These are phyloP conservation scores for Brachyopa scutellaris DNA, from an alignment of 2,888 invertebrate species.

Conservation along the genomic window DNA sequence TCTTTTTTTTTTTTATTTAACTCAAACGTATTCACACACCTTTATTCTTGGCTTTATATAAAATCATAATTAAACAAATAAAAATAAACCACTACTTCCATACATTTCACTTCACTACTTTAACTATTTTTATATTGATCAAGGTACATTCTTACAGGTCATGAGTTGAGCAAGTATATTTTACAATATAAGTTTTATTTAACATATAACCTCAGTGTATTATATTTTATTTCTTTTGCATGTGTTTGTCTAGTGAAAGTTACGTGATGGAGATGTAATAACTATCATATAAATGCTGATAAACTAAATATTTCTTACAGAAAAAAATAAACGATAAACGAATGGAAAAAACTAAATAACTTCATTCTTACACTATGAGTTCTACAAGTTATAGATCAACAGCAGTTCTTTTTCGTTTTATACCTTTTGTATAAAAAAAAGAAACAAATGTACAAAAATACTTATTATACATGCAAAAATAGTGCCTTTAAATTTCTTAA, in stretches of 20 bases:
- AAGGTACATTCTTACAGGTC: constrained; percentile 71
- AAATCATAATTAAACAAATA: constrained; percentile 15
- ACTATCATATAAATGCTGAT: constrained; percentile 21
- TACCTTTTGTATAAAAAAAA: constrained; percentile 38
- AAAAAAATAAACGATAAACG: constrained; percentile 12
- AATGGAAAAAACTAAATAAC: constrained; percentile 4
- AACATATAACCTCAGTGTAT: constrained; percentile 7
- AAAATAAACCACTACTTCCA: constrained; percentile 33
- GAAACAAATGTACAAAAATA: constrained; percentile 70
- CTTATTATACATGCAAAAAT: constrained; percentile 44
- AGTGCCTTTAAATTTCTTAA: constrained; percentile 23
- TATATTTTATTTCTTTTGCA: constrained; percentile 10
- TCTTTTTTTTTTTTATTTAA: not conserved
- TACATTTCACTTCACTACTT: constrained; percentile 47
- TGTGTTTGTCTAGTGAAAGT: constrained; percentile 16
- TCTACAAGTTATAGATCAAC: constrained; percentile 15
- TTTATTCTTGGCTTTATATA: constrained; percentile 38
- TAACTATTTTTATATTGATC: constrained; percentile 55
- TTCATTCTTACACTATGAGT: constrained; percentile 54
- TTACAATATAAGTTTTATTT: constrained; percentile 25
- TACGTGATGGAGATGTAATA: constrained; percentile 8
- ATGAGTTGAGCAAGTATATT: constrained; percentile 50
- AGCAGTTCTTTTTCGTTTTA: constrained; percentile 19
- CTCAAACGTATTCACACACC: constrained; percentile 34
- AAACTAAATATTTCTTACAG: constrained; percentile 4